Percentiles rank a stretch among this genome's conserved stretches.
These are phyloP conservation scores for Phoebastria nigripes DNA, from an alignment of 2,797 vertebrate species.

Conservation along the genomic window DNA sequence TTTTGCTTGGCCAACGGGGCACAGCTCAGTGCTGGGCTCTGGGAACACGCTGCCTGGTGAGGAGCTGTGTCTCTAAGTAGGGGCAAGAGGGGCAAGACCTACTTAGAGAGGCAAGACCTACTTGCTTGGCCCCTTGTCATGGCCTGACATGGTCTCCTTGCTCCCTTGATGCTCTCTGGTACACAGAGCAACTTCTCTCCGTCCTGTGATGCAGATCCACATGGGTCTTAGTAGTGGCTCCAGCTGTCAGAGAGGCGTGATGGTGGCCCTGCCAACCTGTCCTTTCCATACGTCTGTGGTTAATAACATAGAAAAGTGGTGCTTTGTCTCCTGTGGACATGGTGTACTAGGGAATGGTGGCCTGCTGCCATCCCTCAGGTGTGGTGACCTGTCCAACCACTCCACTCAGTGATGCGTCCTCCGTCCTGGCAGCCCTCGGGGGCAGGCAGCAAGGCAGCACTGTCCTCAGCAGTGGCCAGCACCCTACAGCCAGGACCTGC, in stretches of 20 bases:
- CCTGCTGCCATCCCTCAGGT: neutral
- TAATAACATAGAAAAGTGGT: accelerated
- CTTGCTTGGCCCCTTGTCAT: neutral
- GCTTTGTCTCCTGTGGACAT: neutral
- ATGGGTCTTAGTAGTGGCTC: neutral
- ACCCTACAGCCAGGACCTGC: neutral
- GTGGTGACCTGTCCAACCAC: neutral
- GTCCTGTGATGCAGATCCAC: neutral
- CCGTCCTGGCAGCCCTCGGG: neutral
- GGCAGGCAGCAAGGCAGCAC: neutral
- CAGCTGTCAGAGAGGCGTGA: neutral
- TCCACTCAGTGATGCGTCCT: neutral
- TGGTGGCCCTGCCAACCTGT: neutral
- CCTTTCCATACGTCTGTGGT: neutral
- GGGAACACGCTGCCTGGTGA: neutral
- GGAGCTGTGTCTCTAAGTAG: neutral
- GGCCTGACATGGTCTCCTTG: neutral
- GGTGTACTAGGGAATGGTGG: neutral
- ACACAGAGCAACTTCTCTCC: neutral
- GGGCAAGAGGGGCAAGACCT: neutral
- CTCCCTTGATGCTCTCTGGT: neutral
- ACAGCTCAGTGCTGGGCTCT: neutral
- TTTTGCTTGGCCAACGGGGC: neutral
- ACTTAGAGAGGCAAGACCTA: neutral
- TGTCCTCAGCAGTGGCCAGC: neutral